Evolutionary conservation across 2,797 vertebrate species (phyloP), one percentile per base, ranked within the genome.

Genomic region (Melanotaenia maccullochi): DNA sequence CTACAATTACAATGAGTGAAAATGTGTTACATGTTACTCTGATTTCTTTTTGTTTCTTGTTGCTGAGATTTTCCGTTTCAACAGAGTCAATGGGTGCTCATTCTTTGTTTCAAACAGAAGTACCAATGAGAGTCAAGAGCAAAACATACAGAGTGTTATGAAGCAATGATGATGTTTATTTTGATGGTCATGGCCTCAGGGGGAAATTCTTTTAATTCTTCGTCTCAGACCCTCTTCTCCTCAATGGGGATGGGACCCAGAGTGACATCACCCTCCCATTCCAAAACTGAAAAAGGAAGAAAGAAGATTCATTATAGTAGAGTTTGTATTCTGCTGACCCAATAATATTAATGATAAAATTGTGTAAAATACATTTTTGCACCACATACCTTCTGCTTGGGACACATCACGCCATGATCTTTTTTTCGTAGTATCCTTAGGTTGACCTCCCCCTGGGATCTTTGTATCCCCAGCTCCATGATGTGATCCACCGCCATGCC

Each of bases 211-310:
- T n/a, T 86, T 87, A 87, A 56, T 9, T 12, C 25, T 22, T 0
- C 60, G 14, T 73, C 20, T 88, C 80, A 33, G 20, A 5, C 5
- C n/a, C 22, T 1, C 70, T n/a, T 80, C 20, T 89, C 85, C 12
- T 1, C 13, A 30, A 91, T 42, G 20, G 25, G 0, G 38, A 92
- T 59, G 16, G 91, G 90, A 54, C 89, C 89, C 60, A 93, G 3
- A 16, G 65, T 86, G 78, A 90, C 79, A 0, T 60, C 35, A 40
- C 85, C 91, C 67, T 87, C 84, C 90, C 90, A 93, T 75, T 86
- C 77, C 0, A 75, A 11, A 67, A 22, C 92, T 93, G 73, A 24
- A 44, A 65, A 83, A 68, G 30, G 69, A 74, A 84, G 36, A 75
- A 75, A 82, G 30, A 73, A 52, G 9, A 44, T 3, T 30, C 28